These are phyloP conservation scores for Nemapogon koenigi DNA, from an alignment of 2,888 invertebrate genomes.

Conservation along the genomic window DNA sequence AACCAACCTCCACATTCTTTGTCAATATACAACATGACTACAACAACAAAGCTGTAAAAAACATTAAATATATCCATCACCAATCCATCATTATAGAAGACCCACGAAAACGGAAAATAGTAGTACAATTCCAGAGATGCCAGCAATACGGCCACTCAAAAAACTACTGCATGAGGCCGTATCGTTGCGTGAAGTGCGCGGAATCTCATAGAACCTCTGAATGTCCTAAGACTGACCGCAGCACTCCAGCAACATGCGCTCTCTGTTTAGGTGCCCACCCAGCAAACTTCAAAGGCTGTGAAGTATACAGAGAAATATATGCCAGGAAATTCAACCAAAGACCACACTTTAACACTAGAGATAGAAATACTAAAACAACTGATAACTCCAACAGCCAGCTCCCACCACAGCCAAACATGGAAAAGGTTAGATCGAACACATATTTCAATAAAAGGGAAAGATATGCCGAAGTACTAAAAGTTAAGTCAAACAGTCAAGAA, in stretches of 20 bases:
- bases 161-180: conserved; percentile 18
- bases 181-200: conserved; percentile 19
- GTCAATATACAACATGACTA: background rate
- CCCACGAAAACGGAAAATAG: conserved; percentile 16
- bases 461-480: background rate
- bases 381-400: background rate
- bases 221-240: conserved; percentile 16
- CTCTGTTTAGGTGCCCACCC: conserved; percentile 17
- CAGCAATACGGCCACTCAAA: conserved; percentile 20
- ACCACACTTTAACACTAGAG: background rate
- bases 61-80: conserved; percentile 13
- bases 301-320: conserved; percentile 10
- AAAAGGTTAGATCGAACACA: background rate
- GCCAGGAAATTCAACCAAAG: background rate
- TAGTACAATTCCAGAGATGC: conserved; percentile 18
- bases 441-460: background rate
- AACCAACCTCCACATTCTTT: conserved; percentile 7
- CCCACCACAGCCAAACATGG: background rate
- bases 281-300: conserved; percentile 15
- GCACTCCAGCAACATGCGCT: conserved; percentile 17
- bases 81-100: conserved; percentile 17
- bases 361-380: background rate
- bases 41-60: conserved; percentile 8
- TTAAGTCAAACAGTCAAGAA: background rate
- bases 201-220: conserved; percentile 18